phyloP scores from a whole-genome alignment of 2,113 vertebrate genomes.

The Tyrannus savana region DNA sequence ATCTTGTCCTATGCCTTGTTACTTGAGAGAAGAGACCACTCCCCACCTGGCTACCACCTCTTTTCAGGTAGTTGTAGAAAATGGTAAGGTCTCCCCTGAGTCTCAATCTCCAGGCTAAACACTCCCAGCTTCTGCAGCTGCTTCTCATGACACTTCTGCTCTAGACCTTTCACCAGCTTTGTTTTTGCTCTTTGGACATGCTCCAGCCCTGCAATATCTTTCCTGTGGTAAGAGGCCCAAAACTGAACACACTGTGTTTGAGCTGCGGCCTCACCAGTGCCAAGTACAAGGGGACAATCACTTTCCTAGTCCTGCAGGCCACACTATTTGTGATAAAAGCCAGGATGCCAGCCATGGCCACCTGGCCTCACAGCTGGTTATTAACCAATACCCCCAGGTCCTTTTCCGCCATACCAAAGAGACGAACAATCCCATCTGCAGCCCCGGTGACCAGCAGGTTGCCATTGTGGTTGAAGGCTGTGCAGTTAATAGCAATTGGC shows the following conservation, averaged over 20 bases:
- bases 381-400: neutral
- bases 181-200: neutral
- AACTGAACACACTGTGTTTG: neutral
- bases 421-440: slow-evolving; percentile 90
- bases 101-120: neutral
- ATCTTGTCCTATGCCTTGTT: neutral
- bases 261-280: neutral
- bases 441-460: slow-evolving; percentile 95
- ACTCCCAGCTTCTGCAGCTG: neutral
- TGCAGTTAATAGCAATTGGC: slow-evolving; percentile 94
- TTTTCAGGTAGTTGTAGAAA: neutral
- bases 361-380: neutral
- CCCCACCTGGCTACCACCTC: neutral
- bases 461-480: slow-evolving; percentile 96
- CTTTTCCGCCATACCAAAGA: slow-evolving; percentile 83
- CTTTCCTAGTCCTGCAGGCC: neutral
- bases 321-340: neutral
- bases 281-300: neutral
- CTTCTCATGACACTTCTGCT: neutral
- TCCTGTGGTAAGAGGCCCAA: neutral
- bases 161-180: neutral
- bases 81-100: neutral
- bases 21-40: neutral
- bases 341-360: neutral
- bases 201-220: neutral